Evolutionary conservation across 2,888 invertebrate genomes (phyloP).

Genomic region (Hirudinaria manillensis): DNA sequence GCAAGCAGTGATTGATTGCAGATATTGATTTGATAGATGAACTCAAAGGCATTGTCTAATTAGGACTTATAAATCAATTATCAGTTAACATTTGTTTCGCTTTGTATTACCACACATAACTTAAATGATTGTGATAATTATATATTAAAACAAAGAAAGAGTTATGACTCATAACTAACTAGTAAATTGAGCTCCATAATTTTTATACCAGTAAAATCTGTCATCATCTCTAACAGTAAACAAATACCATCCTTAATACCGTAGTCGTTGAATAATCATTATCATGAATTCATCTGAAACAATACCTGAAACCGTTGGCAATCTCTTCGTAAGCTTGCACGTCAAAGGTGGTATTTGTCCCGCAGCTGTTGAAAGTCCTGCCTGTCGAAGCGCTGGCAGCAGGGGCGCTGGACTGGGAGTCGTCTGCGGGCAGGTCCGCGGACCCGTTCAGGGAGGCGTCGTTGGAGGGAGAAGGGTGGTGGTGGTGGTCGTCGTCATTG

Average conservation of each 20-base stretch:
- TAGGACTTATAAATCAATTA: too few relatives aligned
- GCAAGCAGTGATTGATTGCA: slow-evolving; percentile 12
- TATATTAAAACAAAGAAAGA: too few relatives aligned
- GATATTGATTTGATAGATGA: not conserved
- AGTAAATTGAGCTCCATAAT: too few relatives aligned
- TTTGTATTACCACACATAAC: too few relatives aligned
- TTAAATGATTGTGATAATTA: too few relatives aligned
- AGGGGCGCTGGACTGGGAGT: slow-evolving; percentile 43
- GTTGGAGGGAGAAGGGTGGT: not conserved
- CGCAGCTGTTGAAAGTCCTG: slow-evolving; percentile 1
- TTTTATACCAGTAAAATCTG: too few relatives aligned
- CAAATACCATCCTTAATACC: not conserved
- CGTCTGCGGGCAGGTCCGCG: not conserved
- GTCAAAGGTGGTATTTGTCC: not conserved
- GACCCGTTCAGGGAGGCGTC: not conserved
- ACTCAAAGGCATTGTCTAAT: not conserved
- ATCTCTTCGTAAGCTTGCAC: slow-evolving; percentile 46
- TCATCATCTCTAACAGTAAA: too few relatives aligned
- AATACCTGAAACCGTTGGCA: slow-evolving; percentile 51
- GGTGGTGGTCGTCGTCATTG: not conserved
- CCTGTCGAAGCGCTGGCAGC: slow-evolving; percentile 44
- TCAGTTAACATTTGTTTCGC: too few relatives aligned
- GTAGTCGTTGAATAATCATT: not conserved
- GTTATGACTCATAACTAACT: too few relatives aligned
- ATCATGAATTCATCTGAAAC: too few relatives aligned